phyloP scores from a whole-genome alignment of 2,888 invertebrate genomes.

The Asteroscopus sphinx region DNA sequence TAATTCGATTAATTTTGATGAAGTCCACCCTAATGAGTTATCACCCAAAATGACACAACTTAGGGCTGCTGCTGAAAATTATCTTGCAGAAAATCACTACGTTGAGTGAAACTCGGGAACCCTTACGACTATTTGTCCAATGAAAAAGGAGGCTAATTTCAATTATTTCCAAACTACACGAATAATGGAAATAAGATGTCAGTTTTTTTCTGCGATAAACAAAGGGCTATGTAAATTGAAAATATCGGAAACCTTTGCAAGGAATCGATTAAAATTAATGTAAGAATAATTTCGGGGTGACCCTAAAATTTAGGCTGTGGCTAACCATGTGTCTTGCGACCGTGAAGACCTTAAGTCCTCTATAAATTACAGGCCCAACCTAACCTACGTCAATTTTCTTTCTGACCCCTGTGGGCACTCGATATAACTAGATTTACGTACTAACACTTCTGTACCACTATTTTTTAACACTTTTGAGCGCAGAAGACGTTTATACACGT shows the following conservation, averaged over 20 bases:
- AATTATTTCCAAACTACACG: background rate
- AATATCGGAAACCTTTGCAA: constrained; percentile 7
- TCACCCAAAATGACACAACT: background rate
- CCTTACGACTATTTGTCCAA: background rate
- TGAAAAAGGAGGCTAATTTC: background rate
- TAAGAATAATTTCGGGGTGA: constrained; percentile 30
- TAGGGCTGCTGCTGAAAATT: background rate
- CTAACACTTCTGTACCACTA: background rate
- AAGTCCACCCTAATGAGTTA: background rate
- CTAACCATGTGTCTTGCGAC: constrained; percentile 28
- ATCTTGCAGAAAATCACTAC: background rate
- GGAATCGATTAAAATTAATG: constrained; percentile 33
- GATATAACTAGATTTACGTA: constrained; percentile 2
- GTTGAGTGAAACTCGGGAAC: background rate
- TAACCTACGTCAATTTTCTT: constrained; percentile 52
- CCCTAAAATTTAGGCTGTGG: constrained; percentile 11
- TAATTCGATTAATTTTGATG: constrained; percentile 21
- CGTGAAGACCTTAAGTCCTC: constrained; percentile 61
- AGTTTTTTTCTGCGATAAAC: background rate
- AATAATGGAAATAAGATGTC: constrained; percentile 3
- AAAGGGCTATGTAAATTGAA: constrained; percentile 20
- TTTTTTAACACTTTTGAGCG: too few relatives aligned
- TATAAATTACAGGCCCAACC: constrained; percentile 67
- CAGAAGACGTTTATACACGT: too few relatives aligned
- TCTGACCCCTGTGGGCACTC: constrained; percentile 23